phyloP scores from a whole-genome alignment of 2,113 vertebrate species.

The Climacteris rufus region DNA sequence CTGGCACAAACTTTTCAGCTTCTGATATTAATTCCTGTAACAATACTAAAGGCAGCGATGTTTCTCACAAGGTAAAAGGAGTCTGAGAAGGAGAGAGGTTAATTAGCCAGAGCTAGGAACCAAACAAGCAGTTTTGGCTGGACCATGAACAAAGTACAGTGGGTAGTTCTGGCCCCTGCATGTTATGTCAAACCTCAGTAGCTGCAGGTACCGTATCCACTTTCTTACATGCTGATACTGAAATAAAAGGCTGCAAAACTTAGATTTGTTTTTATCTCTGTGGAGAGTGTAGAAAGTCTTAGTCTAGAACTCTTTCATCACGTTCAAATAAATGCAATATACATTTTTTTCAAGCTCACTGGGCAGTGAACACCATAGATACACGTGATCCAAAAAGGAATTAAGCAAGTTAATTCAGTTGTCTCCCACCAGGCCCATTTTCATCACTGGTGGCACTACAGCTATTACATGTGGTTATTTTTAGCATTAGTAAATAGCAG shows the following conservation, averaged over 20 bases:
- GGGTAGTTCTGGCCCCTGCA: background rate
- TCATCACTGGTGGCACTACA: background rate
- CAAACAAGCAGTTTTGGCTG: background rate
- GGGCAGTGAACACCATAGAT: background rate
- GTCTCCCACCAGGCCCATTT: conserved; percentile 2
- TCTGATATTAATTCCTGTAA: background rate
- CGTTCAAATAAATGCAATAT: background rate
- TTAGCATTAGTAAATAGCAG: conserved; percentile 1
- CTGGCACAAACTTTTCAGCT: background rate
- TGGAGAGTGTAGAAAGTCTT: background rate
- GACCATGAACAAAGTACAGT: background rate
- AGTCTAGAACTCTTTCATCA: background rate
- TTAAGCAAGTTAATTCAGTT: background rate
- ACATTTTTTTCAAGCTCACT: background rate
- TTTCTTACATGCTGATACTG: background rate
- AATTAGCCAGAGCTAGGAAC: background rate
- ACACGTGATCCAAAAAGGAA: background rate
- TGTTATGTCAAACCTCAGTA: background rate
- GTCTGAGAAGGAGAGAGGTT: background rate
- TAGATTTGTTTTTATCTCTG: background rate
- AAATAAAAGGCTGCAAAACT: background rate
- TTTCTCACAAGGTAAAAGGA: background rate
- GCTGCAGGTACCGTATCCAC: background rate
- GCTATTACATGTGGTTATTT: background rate
- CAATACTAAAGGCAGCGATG: background rate